Conservation (phyloP, 2,113 vertebrate genomes). For the Calcarius ornatus region DNA sequence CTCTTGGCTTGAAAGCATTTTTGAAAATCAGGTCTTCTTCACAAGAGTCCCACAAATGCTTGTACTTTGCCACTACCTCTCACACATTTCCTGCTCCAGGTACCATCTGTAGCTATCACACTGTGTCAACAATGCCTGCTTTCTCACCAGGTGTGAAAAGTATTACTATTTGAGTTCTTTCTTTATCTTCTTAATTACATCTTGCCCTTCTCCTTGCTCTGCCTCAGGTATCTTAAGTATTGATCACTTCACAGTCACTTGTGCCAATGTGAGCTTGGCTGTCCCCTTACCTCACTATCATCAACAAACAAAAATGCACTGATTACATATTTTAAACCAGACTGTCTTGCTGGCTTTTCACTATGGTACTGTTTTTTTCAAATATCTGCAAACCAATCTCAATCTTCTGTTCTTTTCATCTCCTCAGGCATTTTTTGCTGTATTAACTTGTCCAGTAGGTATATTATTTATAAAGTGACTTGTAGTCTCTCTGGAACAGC, state of each 20-base stretch:
- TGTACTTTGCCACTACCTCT: neutral
- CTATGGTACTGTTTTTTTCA: neutral
- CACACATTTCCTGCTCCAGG: neutral
- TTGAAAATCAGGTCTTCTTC: neutral
- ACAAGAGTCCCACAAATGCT: neutral
- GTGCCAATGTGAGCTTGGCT: neutral
- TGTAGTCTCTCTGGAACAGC: neutral
- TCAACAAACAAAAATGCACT: neutral
- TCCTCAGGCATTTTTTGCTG: neutral
- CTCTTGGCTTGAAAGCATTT: neutral
- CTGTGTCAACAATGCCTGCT: neutral
- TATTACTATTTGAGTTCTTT: neutral
- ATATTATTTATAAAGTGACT: neutral
- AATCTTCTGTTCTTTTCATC: neutral
- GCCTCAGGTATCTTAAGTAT: neutral
- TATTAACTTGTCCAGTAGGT: neutral
- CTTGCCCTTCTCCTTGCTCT: neutral
- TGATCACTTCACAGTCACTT: slow-evolving; percentile 48
- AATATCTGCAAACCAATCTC: neutral
- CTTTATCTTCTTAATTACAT: slow-evolving; percentile 56
- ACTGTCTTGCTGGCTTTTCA: neutral
- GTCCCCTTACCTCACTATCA: neutral
- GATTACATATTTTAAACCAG: neutral
- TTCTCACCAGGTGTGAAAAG: neutral
- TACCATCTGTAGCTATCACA: neutral